Base-by-base conservation (phyloP, 2,797 vertebrate species). In the Carduelis carduelis region DNA sequence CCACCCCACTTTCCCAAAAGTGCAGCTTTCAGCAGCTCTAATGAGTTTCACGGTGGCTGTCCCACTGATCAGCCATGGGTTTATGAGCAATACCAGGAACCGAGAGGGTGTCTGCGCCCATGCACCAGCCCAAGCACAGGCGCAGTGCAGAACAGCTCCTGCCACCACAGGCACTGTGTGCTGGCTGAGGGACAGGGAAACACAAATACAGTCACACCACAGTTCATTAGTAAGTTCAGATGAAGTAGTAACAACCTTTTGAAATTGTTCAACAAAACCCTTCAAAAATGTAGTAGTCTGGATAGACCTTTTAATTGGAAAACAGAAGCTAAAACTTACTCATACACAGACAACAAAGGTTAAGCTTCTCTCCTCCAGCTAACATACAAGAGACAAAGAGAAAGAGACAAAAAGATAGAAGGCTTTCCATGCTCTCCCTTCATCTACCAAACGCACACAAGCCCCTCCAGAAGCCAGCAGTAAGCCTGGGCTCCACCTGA, bases 11-110 rank as follows among this genome's bases (percentile, higher is more conserved):
- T 85, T 65, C 90, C 90, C 75, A 87, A 93, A 96, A 94, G 37
- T 37, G 37, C 37, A 37, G 37, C 37, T 37, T 37, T 37, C 43
- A 96, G 75, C 55, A 49, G 47, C 50, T 91, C 53, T 96, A 88
- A 93, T 72, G 89, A 93, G 79, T 91, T 95, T 93, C 80, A 44
- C 61, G 85, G 93, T 92, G 83, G 65, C 86, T 60, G 61, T 71
- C 81, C 88, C 3, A 8, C 91, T 93, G 90, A 83, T 83, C 72
- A 55, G 80, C 82, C 93, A 75, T 14, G 68, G 57, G 55, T 89
- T 96, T 93, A 91, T 63, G 92, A 94, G 89, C 84, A 89, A 63
- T 61, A 71, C 68, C 87, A 71, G 90, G 75, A 87, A 52, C 83
- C 39, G 81, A 68, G 18, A 61, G 46, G 57, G 86, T 57, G 52